Base-by-base conservation (phyloP, 2,888 invertebrate species). In the Selenia dentaria region DNA sequence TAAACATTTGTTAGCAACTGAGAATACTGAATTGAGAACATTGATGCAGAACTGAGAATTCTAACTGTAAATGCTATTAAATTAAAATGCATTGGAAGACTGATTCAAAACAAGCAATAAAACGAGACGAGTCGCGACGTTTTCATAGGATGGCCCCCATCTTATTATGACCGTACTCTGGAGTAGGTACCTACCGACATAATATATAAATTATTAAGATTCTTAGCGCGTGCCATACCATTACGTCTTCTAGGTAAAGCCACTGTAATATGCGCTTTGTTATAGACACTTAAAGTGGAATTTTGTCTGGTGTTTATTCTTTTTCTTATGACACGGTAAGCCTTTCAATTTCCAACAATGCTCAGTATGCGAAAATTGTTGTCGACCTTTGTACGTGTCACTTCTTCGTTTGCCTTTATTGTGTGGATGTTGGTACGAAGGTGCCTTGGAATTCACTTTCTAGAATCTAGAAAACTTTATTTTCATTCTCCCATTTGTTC, bases 331-430 rank as follows among this genome's bases (percentile, higher is more conserved):
- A 72, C 67, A 67, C 66, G 71, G 68, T 59, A 69, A 73, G 78
- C 73, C 74, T 77, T 78, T 77, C 79, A 81, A 79, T 82, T 78
- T 75, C 70, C 69, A 71, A 74, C 79, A 78, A 79, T 77, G 80
- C 67, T 80, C 72, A 67, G 79, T 75, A 80, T 80, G 81, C 79
- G 77, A 79, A 80, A 79, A 79, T 78, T 78, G 80, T 79, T 77
- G 77, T 74, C 77, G 74, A 75, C 75, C 79, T 77, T 71, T 76
- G 73, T 74, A 76, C 77, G 78, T 75, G 79, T 72, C 69, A 73
- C 70, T 73, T 61, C 60, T 59, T 54, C 54, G 62, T 68, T 51
- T 36, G 14, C 33, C 53, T 59, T 68, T 67, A 64, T 62, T 62
- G 57, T 59, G 56, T n/a, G 22, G 25, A 10, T 10, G 25, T 10